These are phyloP conservation scores for Microctenopoma stevenorrisi DNA, from an alignment of 2,797 vertebrate species.

Conservation along the genomic window DNA sequence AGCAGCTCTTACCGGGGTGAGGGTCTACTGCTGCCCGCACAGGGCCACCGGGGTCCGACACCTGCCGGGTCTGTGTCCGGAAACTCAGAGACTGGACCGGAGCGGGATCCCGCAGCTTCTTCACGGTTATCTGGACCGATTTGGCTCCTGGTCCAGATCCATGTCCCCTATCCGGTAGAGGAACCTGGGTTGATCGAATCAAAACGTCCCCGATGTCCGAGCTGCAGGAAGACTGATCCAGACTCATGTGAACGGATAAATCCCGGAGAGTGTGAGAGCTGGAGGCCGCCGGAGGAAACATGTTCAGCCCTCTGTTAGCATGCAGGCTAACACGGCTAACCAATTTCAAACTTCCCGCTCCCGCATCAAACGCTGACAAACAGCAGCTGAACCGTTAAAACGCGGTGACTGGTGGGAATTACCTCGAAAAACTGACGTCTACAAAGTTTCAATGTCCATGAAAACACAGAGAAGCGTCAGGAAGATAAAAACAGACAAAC, in stretches of 20 bases:
- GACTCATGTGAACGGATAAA: background rate
- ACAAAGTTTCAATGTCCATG: rapidly evolving
- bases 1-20: constrained; percentile 15
- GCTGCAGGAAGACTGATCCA: constrained; percentile 61
- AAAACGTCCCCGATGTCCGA: constrained; percentile 76
- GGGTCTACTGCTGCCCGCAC: background rate
- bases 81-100: background rate
- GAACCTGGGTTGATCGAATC: constrained; percentile 69
- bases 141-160: background rate
- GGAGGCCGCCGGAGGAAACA: background rate
- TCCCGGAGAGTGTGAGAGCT: background rate
- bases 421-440: rapidly evolving
- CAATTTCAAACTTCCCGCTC: constrained; percentile 76
- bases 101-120: constrained; percentile 9
- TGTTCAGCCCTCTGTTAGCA: constrained; percentile 8
- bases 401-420: rapidly evolving
- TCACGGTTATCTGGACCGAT: constrained; percentile 43
- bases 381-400: background rate
- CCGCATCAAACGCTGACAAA: no score
- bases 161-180: constrained; percentile 9
- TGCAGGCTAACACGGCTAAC: background rate
- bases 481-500: rapidly evolving
- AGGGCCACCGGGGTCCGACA: background rate
- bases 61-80: background rate
- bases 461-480: background rate